Evolutionary conservation across 2,113 vertebrate species (phyloP).

Genomic region (Cepphus grylle): DNA sequence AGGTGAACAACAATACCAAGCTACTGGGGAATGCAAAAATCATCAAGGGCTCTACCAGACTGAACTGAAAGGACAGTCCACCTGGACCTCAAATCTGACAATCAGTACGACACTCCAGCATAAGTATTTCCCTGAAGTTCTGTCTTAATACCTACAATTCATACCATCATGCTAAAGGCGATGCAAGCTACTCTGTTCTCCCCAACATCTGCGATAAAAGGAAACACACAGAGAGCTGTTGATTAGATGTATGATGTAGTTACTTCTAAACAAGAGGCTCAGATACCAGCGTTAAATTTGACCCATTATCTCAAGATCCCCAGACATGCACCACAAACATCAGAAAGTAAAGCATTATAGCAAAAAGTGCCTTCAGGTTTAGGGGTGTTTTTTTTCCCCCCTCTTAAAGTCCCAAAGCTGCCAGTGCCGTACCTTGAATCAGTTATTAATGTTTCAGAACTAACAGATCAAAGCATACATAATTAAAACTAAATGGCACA

Average conservation of each 20-base stretch:
- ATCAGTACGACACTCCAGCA: accelerated
- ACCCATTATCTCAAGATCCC: background rate
- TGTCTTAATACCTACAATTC: background rate
- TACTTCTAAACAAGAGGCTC: background rate
- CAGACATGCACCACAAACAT: accelerated
- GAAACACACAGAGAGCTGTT: background rate
- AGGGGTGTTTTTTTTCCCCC: accelerated
- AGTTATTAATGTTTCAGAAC: background rate
- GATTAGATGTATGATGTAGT: accelerated
- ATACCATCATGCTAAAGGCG: background rate
- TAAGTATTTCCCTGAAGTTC: background rate
- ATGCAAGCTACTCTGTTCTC: background rate
- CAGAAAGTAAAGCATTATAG: background rate
- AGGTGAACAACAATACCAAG: background rate
- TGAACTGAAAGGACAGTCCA: background rate
- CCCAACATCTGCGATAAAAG: background rate
- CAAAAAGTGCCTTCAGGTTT: background rate
- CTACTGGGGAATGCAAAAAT: background rate
- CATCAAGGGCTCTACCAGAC: background rate
- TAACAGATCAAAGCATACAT: background rate
- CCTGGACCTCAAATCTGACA: background rate
- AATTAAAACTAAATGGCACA: background rate
- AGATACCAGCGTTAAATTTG: background rate
- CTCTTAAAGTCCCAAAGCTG: background rate
- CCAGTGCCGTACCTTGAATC: background rate